Base-by-base conservation (phyloP, 2,797 vertebrate species). In the Labeo calbasu region DNA sequence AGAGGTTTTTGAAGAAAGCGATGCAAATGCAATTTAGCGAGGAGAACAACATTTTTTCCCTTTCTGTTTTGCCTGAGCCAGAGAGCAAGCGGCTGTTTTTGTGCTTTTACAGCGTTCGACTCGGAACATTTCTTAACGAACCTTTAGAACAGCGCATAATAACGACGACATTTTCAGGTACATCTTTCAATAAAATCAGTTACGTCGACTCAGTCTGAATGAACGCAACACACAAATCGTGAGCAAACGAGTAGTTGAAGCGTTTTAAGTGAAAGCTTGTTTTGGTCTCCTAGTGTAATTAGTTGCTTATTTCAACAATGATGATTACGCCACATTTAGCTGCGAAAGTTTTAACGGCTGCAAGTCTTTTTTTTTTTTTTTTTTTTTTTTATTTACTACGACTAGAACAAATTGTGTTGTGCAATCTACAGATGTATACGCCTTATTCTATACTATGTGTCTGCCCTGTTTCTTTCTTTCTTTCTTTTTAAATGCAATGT, bases 381-480 rank as follows among this genome's bases (percentile, higher is more conserved):
- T 86, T 87, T 84, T 51, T 63, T 50, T 86, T n/a, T 71, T 63
- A 36, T 73, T 95, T 95, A 94, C 95, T 97, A 96, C 95, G 93
- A 94, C 92, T 93, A 95, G 95, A 97, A 96, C 94, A 96, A 96
- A 93, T 94, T 90, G 93, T 96, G 96, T 97, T 96, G 96, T 96
- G 97, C 96, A 96, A 96, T 97, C 96, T 88, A 92, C 95, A 94
- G 89, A 97, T 96, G 95, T 96, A 96, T 96, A 96, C 96, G 98
- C 98, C 98, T 99, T 99, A 99, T 95, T 96, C 91, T 99, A 96
- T 98, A 97, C 90, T 96, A 94, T 93, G 92, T 92, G 92, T 94
- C 94, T 94, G 94, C 94, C 95, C 51, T 68, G 28, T 82, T 73
- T 77, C 5, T 63, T 53, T 90, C 88, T 92, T 90, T 90, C 85